These are phyloP conservation scores for Melipona beecheii DNA, from an alignment of 2,888 invertebrate genomes.

Conservation along the genomic window DNA sequence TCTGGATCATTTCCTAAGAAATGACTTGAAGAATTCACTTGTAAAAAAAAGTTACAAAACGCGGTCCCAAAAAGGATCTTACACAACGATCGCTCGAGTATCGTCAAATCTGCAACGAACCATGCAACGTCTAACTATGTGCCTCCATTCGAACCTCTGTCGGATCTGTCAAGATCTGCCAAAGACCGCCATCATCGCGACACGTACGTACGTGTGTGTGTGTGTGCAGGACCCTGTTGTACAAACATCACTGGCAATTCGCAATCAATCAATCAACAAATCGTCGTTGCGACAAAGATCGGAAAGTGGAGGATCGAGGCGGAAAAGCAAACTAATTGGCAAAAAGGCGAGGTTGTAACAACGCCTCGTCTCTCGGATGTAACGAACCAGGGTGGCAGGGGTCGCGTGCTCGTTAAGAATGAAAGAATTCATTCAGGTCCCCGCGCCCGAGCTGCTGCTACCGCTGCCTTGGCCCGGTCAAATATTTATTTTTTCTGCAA, in stretches of 20 bases:
- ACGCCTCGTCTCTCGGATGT: conserved; percentile 35
- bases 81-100: too few relatives aligned
- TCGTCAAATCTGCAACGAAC: too few relatives aligned
- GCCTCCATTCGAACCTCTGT: too few relatives aligned
- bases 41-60: too few relatives aligned
- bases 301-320: background rate
- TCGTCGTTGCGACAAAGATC: background rate
- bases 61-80: too few relatives aligned
- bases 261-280: background rate
- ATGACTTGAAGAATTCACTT: too few relatives aligned
- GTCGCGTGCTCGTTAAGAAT: conserved; percentile 69
- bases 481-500: conserved; percentile 73
- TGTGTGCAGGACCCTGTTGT: too few relatives aligned
- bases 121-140: too few relatives aligned
- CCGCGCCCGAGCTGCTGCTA: conserved; percentile 19
- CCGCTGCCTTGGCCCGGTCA: conserved; percentile 47
- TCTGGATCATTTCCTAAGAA: too few relatives aligned
- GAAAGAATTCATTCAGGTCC: conserved; percentile 72
- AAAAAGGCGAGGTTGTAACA: conserved; percentile 51
- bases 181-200: too few relatives aligned
- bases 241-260: background rate
- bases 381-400: background rate
- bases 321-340: conserved; percentile 62
- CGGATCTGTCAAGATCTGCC: too few relatives aligned
- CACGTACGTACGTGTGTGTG: too few relatives aligned